A percentile compares a stretch with the other conserved stretches of the same genome.
Conservation (phyloP, 2,888 invertebrate genomes). For the Phlogophora meticulosa region DNA sequence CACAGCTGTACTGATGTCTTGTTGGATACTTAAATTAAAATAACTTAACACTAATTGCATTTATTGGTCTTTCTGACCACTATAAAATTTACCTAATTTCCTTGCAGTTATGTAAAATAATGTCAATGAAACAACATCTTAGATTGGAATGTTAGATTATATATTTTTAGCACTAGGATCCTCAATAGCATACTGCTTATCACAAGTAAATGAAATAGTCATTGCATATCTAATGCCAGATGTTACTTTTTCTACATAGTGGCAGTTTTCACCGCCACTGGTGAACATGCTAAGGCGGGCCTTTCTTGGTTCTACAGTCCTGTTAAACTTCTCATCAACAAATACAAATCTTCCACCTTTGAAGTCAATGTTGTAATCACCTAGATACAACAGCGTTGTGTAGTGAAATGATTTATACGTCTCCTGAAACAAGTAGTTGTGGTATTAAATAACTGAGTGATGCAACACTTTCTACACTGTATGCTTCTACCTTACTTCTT, state of each 20-base stretch:
- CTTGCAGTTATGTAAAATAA: background rate
- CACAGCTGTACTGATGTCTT: too few relatives aligned
- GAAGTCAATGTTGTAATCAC: slow-evolving; percentile 94
- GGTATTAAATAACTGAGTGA: background rate
- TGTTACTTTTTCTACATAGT: slow-evolving; percentile 95
- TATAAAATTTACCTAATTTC: too few relatives aligned
- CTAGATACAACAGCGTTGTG: slow-evolving; percentile 95
- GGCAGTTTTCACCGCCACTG: slow-evolving; percentile 96
- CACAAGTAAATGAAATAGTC: slow-evolving; percentile 97
- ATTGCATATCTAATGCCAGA: slow-evolving; percentile 95
- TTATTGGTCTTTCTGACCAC: too few relatives aligned
- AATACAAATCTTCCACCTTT: slow-evolving; percentile 96
- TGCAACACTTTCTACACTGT: background rate
- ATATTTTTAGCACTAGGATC: slow-evolving; percentile 83
- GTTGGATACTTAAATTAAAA: too few relatives aligned
- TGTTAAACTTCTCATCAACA: slow-evolving; percentile 92
- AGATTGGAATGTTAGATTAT: slow-evolving; percentile 64
- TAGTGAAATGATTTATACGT: slow-evolving; percentile 97
- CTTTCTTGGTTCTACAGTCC: slow-evolving; percentile 94
- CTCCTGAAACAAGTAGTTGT: slow-evolving; percentile 90
- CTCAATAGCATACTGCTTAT: slow-evolving; percentile 92
- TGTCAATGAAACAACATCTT: slow-evolving; percentile 34
- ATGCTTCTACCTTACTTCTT: background rate
- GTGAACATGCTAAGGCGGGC: slow-evolving; percentile 96
- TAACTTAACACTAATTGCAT: too few relatives aligned